Conservation (phyloP, 2,797 vertebrate genomes). For the Apogon talboti region DNA sequence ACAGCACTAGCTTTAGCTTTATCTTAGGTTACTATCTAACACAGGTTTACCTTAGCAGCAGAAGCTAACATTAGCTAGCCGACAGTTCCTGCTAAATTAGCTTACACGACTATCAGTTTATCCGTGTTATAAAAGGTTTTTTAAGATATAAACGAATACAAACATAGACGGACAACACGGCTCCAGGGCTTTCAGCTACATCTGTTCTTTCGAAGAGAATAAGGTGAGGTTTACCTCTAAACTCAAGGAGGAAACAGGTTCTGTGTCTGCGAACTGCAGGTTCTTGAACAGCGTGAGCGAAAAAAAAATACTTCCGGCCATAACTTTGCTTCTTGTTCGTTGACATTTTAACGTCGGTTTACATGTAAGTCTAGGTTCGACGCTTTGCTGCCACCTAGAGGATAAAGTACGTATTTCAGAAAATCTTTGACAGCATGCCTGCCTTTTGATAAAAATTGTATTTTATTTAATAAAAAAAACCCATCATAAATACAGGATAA, state of each 20-base stretch:
- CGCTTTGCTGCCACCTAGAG: slow-evolving; percentile 22
- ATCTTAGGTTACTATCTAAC: neutral
- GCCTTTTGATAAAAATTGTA: no score
- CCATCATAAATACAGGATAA: no score
- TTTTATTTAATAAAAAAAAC: neutral
- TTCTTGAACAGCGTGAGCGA: slow-evolving; percentile 61
- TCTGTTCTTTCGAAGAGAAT: rapidly evolving
- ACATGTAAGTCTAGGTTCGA: rapidly evolving
- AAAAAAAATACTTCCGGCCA: slow-evolving; percentile 64
- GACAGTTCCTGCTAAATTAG: slow-evolving; percentile 38
- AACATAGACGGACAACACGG: rapidly evolving
- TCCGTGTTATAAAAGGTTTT: neutral
- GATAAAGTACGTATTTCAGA: neutral
- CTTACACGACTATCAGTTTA: slow-evolving; percentile 6
- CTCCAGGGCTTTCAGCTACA: neutral
- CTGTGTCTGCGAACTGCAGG: slow-evolving; percentile 17
- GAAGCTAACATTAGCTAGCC: slow-evolving; percentile 54
- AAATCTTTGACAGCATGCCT: neutral
- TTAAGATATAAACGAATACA: neutral
- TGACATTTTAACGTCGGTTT: neutral
- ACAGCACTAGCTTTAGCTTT: slow-evolving; percentile 14
- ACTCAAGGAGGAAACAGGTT: slow-evolving; percentile 31
- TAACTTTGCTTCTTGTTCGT: slow-evolving; percentile 61
- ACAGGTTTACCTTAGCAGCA: slow-evolving; percentile 23
- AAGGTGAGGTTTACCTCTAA: slow-evolving; percentile 53